These are phyloP conservation scores for Microcebus tavaratra DNA, from an alignment of 2,113 vertebrate species.

Conservation along the genomic window DNA sequence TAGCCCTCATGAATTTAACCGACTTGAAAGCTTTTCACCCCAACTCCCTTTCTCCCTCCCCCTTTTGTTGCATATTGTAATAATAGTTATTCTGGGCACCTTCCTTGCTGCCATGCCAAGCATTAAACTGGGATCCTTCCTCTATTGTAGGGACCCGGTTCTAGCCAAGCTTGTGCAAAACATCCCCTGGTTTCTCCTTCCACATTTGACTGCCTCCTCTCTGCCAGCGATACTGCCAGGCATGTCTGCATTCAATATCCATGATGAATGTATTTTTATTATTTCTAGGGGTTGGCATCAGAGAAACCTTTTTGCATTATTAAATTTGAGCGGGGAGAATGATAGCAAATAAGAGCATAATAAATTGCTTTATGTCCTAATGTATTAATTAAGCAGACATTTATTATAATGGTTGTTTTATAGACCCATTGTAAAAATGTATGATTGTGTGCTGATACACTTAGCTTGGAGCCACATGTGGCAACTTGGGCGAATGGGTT, in stretches of 20 bases:
- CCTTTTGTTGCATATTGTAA: conserved; percentile 72
- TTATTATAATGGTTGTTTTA: conserved; percentile 88
- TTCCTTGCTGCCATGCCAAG: conserved; percentile 59
- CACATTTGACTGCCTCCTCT: conserved; percentile 69
- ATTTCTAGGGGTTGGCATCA: conserved; percentile 85
- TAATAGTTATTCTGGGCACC: conserved; percentile 79
- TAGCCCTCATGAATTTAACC: conserved; percentile 88
- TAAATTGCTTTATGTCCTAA: conserved; percentile 86
- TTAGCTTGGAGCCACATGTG: conserved; percentile 60
- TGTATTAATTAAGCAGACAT: conserved; percentile 89
- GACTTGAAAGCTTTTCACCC: conserved; percentile 83
- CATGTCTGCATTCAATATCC: conserved; percentile 78
- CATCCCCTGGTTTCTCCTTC: conserved; percentile 48
- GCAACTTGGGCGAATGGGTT: conserved; percentile 70
- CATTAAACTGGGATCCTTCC: conserved; percentile 62
- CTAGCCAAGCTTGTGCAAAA: conserved; percentile 67
- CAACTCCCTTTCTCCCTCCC: conserved; percentile 51
- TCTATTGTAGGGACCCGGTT: conserved; percentile 1
- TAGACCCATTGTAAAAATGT: conserved; percentile 84
- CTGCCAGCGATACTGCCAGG: conserved; percentile 71
- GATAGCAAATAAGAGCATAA: conserved; percentile 86
- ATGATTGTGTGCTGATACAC: conserved; percentile 76
- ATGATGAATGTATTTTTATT: conserved; percentile 86
- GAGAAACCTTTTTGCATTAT: conserved; percentile 87
- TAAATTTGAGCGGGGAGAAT: conserved; percentile 84